Evolutionary conservation across 2,113 vertebrate species (phyloP).

Genomic region (Sturnus vulgaris): DNA sequence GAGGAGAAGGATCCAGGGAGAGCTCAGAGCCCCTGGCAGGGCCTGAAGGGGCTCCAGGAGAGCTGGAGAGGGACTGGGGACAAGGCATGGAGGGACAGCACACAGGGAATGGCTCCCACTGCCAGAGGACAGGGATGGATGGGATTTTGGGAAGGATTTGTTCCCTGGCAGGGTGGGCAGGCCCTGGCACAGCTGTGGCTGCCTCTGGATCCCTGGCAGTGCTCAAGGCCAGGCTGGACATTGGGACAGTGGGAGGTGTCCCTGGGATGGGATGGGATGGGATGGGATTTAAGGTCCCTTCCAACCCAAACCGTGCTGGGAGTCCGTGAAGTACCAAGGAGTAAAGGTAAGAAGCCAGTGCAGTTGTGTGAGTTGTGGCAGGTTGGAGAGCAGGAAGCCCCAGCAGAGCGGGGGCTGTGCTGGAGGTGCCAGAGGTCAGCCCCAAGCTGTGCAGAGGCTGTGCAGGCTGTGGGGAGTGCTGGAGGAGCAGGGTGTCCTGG

Average conservation of each 20-base stretch:
- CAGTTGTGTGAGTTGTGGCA: accelerated
- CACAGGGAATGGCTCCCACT: neutral
- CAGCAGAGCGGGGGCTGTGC: accelerated
- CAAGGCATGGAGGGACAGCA: neutral
- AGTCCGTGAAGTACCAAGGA: accelerated
- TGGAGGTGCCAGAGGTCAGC: neutral
- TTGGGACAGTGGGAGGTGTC: accelerated
- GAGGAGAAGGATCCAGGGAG: accelerated
- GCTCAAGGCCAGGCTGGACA: neutral
- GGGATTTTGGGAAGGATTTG: neutral
- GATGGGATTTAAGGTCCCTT: neutral
- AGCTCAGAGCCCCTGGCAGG: neutral
- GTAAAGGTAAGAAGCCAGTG: neutral
- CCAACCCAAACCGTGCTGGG: neutral
- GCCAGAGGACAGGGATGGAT: too few species aligned
- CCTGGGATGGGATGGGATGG: neutral
- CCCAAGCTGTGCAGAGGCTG: neutral
- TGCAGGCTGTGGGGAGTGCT: neutral
- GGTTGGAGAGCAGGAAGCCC: neutral
- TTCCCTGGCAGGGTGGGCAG: accelerated
- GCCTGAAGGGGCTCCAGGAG: neutral
- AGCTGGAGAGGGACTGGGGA: neutral
- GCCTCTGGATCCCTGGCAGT: neutral
- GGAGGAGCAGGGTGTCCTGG: neutral
- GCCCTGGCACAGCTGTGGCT: neutral